These are phyloP conservation scores for Diabrotica undecimpunctata DNA, from an alignment of 1,140 invertebrate species.

Conservation along the genomic window DNA sequence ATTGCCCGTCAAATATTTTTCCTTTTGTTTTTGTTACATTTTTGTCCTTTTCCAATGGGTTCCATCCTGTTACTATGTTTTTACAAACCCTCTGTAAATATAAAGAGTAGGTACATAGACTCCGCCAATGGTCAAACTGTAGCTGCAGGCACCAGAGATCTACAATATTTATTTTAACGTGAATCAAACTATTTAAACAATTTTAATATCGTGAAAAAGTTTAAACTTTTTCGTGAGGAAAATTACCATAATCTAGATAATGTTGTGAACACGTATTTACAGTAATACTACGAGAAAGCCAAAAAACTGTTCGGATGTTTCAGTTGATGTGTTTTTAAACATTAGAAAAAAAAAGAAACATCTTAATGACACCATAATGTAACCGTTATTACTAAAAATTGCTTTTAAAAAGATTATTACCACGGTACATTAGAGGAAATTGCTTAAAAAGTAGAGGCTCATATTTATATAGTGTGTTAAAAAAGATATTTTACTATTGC, in stretches of 20 bases:
- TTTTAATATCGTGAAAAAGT: neutral
- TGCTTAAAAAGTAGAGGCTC: neutral
- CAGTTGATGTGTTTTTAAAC: conserved; percentile 1
- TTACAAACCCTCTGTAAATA: too few species aligned
- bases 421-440: neutral
- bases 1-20: too few species aligned
- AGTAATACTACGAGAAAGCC: neutral
- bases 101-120: too few species aligned
- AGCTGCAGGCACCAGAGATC: too few species aligned
- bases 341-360: neutral
- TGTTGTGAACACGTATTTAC: conserved; percentile 2
- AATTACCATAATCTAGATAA: conserved; percentile 1
- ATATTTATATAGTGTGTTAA: too few species aligned
- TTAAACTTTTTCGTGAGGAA: neutral
- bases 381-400: conserved; percentile 3
- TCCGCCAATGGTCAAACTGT: too few species aligned
- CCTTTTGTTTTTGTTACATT: too few species aligned
- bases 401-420: conserved; percentile 3
- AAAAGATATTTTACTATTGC: too few species aligned
- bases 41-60: too few species aligned
- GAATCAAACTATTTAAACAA: too few species aligned
- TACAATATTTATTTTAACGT: too few species aligned
- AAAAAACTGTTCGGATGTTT: conserved; percentile 2
- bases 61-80: too few species aligned
- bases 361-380: neutral